Percentiles rank a stretch among this genome's conserved stretches.
phyloP scores from a whole-genome alignment of 2,113 vertebrate genomes.

The Semicossyphus pulcher region DNA sequence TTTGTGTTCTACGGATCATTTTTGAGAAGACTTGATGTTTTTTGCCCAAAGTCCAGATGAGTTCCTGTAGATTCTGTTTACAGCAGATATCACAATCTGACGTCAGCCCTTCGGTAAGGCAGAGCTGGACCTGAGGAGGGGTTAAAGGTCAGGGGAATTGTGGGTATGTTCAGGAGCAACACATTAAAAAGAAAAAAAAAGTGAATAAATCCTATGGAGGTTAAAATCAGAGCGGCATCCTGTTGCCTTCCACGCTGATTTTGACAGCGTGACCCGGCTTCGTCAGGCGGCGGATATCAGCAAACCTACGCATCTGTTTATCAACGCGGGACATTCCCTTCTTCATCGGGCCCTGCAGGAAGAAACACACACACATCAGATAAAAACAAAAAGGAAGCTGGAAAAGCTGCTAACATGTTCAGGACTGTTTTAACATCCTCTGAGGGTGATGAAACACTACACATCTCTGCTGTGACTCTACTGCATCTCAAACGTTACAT shows the following conservation, averaged over 20 bases:
- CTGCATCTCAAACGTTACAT: background rate
- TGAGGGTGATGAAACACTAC: background rate
- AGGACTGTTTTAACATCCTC: too few species aligned
- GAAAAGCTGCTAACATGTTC: background rate
- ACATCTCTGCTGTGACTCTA: background rate
- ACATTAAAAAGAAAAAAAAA: constrained; percentile 38
- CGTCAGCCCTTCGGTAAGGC: constrained; percentile 19
- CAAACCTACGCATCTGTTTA: constrained; percentile 97
- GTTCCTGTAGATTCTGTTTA: background rate
- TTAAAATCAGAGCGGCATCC: constrained; percentile 95
- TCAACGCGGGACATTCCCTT: constrained; percentile 96
- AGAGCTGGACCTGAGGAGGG: constrained; percentile 39
- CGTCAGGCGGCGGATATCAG: constrained; percentile 94
- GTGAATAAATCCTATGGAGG: constrained; percentile 26
- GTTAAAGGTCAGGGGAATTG: background rate
- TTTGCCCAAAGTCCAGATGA: background rate
- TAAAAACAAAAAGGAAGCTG: background rate
- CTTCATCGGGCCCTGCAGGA: constrained; percentile 89
- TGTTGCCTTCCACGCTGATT: constrained; percentile 98
- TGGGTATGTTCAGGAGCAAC: constrained; percentile 20
- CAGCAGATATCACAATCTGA: constrained; percentile 12
- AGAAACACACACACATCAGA: background rate
- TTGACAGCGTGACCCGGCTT: constrained; percentile 96
- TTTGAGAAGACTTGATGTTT: background rate
- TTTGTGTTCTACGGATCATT: too few species aligned